A percentile compares a stretch with the other conserved stretches of the same genome.
Conservation (phyloP, 2,888 invertebrate genomes). For the Epiperipatus broadwayi region DNA sequence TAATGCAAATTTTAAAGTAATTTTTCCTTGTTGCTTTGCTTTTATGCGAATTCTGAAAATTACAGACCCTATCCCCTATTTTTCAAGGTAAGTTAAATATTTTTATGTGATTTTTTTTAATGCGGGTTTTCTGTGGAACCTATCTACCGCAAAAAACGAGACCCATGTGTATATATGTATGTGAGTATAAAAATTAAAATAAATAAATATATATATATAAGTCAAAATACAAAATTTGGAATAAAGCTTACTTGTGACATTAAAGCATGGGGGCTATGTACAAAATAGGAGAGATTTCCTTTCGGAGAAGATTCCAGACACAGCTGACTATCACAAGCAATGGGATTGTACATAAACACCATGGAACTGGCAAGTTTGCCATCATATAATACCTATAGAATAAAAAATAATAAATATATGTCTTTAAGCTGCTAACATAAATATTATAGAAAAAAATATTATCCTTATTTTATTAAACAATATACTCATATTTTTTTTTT, state of each 20-base stretch:
- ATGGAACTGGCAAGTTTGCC: constrained; percentile 89
- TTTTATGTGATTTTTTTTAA: no score
- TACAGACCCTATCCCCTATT: no score
- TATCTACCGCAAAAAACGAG: no score
- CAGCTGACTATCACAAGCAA: constrained; percentile 94
- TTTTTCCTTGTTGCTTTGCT: no score
- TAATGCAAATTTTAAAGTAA: no score
- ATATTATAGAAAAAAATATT: background rate
- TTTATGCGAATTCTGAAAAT: no score
- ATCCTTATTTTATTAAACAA: background rate
- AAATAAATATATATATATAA: background rate
- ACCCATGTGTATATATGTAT: no score
- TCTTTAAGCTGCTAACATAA: background rate
- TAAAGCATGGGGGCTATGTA: constrained; percentile 96
- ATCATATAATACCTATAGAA: constrained; percentile 80
- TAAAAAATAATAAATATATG: no score
- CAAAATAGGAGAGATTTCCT: constrained; percentile 90
- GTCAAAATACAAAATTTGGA: constrained; percentile 1
- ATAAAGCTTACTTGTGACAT: constrained; percentile 58
- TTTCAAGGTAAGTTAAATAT: no score
- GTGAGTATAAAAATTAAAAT: no score
- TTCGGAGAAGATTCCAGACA: constrained; percentile 96
- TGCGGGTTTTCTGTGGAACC: no score
- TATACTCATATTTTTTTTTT: constrained; percentile 1
- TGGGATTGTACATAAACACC: constrained; percentile 99